phyloP scores from a whole-genome alignment of 1,140 invertebrate species.

The Artemia franciscana region DNA sequence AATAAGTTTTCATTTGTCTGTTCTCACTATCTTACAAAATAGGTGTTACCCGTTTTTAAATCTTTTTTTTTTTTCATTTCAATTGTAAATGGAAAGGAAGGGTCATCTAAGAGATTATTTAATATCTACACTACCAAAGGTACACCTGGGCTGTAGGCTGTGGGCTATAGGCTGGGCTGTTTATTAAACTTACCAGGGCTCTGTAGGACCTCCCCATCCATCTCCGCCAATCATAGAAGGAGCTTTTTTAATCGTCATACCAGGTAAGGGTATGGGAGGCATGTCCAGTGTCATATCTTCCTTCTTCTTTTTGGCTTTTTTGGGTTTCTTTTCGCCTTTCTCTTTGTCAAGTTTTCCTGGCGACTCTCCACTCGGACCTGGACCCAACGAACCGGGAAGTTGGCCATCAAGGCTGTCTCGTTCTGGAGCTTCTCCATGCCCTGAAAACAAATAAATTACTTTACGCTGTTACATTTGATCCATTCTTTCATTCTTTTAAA shows the following conservation, averaged over 20 bases:
- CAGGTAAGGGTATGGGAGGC: not conserved
- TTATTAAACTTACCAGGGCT: not conserved
- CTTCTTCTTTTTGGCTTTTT: not conserved
- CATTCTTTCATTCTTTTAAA: no score
- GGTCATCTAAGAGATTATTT: no score
- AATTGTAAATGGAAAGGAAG: no score
- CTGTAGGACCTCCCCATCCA: not conserved
- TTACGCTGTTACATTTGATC: no score
- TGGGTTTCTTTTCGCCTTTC: not conserved
- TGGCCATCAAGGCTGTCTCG: constrained; percentile 27
- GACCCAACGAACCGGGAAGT: constrained; percentile 15
- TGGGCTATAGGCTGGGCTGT: constrained; percentile 4
- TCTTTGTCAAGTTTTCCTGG: not conserved
- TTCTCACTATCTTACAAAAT: no score
- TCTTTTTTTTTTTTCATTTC: no score
- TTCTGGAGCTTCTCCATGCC: constrained; percentile 25
- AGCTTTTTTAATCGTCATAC: not conserved
- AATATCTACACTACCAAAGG: not conserved
- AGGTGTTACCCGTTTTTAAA: no score
- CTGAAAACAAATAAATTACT: no score
- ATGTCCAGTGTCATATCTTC: not conserved
- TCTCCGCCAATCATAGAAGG: not conserved
- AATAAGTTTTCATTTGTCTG: no score
- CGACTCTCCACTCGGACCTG: not conserved
- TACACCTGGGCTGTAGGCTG: constrained; percentile 11